Evolutionary conservation across 2,888 invertebrate species (phyloP).

Genomic region (Augiades crinisus): DNA sequence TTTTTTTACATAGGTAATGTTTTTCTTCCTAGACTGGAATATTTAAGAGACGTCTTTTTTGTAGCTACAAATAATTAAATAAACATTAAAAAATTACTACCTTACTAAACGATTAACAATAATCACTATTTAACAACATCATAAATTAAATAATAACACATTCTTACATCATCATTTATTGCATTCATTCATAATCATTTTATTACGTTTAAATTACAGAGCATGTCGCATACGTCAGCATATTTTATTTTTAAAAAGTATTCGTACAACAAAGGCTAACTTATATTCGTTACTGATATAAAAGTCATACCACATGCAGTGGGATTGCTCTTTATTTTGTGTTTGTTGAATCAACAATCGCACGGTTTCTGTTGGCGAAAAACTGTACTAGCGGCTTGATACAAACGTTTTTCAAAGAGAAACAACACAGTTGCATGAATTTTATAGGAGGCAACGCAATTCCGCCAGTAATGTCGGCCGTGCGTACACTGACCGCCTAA

Average conservation of each 20-base stretch:
- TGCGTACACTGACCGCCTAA: constrained; percentile 13
- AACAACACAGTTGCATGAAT: constrained; percentile 14
- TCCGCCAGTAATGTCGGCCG: neutral
- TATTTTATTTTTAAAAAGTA: neutral
- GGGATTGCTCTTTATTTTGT: constrained; percentile 11
- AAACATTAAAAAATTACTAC: no score
- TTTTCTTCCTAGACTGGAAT: no score
- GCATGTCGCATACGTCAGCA: neutral
- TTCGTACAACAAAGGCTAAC: neutral
- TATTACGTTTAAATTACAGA: no score
- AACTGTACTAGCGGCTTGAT: constrained; percentile 3
- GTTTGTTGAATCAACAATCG: constrained; percentile 19
- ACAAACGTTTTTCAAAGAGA: constrained; percentile 11
- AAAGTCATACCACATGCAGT: constrained; percentile 5
- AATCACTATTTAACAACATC: no score
- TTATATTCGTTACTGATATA: neutral
- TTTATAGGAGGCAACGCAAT: constrained; percentile 17
- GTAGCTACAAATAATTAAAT: no score
- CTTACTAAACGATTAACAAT: no score
- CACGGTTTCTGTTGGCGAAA: constrained; percentile 15
- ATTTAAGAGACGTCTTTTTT: no score
- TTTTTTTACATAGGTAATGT: no score
- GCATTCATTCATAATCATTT: no score
- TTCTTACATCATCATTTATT: no score
- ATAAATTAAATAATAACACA: no score